These are phyloP conservation scores for Paramisgurnus dabryanus DNA, from an alignment of 2,113 vertebrate species.

Conservation along the genomic window DNA sequence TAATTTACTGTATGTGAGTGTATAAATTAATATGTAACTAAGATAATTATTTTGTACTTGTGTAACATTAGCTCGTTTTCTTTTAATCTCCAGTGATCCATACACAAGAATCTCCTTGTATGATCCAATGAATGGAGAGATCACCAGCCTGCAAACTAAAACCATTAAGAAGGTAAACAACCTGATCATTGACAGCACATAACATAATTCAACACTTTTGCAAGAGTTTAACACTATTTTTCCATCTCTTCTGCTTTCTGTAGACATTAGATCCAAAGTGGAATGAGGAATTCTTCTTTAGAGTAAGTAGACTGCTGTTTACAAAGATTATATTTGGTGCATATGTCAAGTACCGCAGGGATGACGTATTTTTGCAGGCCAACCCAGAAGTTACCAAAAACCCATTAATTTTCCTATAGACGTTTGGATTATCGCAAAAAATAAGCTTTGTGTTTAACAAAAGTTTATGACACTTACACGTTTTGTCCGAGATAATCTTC, in stretches of 20 bases:
- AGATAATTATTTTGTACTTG: background rate
- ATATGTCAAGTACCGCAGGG: too few relatives aligned
- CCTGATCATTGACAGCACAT: background rate
- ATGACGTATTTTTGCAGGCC: too few relatives aligned
- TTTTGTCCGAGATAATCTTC: too few relatives aligned
- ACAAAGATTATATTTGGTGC: background rate
- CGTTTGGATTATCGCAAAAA: too few relatives aligned
- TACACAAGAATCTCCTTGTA: slow-evolving; percentile 92
- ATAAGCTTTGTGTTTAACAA: too few relatives aligned
- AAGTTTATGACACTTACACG: too few relatives aligned
- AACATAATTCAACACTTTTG: background rate
- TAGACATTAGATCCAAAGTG: slow-evolving; percentile 93
- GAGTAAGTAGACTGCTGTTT: slow-evolving; percentile 78
- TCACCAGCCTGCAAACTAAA: slow-evolving; percentile 91
- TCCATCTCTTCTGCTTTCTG: slow-evolving; percentile 23
- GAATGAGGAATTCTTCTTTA: slow-evolving; percentile 94
- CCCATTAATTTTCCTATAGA: too few relatives aligned
- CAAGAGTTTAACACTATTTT: background rate
- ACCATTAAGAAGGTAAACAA: slow-evolving; percentile 89
- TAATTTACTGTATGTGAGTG: too few relatives aligned
- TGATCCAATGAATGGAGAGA: slow-evolving; percentile 83
- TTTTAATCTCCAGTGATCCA: slow-evolving; percentile 81
- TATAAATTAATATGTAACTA: too few relatives aligned
- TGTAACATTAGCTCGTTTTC: slow-evolving; percentile 11
- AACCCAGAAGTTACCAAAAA: too few relatives aligned